A percentile compares a stretch with the other conserved stretches of the same genome.
Evolutionary conservation across 2,113 vertebrate species (phyloP).

Genomic region (Thermophis baileyi): DNA sequence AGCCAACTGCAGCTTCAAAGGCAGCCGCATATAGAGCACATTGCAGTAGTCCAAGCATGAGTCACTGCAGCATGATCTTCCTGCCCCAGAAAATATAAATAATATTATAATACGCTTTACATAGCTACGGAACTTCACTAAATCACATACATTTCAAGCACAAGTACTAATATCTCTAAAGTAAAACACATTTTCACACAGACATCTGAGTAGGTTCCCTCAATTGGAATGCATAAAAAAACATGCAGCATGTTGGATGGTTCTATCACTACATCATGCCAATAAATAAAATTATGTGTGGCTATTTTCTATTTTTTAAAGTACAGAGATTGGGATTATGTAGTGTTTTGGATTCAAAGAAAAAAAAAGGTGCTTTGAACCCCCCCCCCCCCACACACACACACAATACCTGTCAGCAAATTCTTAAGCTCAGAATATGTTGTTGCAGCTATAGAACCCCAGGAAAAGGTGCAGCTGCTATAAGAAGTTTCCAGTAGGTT

Average conservation of each 20-base stretch:
- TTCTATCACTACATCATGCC: neutral
- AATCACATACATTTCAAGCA: neutral
- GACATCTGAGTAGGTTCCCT: neutral
- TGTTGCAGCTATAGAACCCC: neutral
- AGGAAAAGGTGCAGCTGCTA: too few relatives aligned
- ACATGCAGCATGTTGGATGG: neutral
- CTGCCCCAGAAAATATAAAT: neutral
- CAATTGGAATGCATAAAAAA: neutral
- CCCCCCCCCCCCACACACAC: neutral
- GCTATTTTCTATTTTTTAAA: neutral
- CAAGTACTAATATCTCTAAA: neutral
- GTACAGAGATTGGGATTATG: neutral
- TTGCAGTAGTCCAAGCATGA: neutral
- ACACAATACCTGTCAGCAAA: neutral
- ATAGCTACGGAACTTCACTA: neutral
- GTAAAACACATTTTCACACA: neutral
- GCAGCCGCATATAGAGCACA: neutral
- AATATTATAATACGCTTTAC: neutral
- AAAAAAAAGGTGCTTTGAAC: neutral
- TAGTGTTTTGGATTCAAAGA: neutral
- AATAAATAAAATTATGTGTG: neutral
- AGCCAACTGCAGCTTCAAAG: neutral
- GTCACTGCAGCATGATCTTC: neutral
- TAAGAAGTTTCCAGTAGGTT: neutral
- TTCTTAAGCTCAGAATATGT: neutral